A percentile compares a stretch with the other conserved stretches of the same genome.
Evolutionary conservation across 2,113 vertebrate genomes (phyloP).

Genomic region (Pycnonotus jocosus): DNA sequence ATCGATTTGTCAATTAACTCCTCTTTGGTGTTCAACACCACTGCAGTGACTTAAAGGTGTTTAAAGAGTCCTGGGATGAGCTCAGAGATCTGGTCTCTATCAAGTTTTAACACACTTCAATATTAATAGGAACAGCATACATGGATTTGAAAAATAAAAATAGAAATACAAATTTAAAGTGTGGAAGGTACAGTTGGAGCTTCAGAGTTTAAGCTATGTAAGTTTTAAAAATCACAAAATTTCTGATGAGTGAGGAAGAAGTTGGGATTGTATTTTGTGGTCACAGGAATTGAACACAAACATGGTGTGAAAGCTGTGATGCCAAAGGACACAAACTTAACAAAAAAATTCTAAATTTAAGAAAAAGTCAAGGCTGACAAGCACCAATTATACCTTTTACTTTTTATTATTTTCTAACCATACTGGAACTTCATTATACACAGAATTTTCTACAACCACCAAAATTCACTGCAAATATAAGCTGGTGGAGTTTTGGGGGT

Average conservation of each 20-base stretch:
- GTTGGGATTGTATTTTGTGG: background rate
- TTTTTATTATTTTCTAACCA: background rate
- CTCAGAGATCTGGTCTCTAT: background rate
- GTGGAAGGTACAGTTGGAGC: background rate
- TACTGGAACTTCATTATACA: background rate
- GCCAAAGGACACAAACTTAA: background rate
- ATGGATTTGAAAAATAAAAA: background rate
- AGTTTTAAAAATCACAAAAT: background rate
- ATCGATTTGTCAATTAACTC: background rate
- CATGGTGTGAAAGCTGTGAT: background rate
- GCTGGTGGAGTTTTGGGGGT: background rate
- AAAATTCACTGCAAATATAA: background rate
- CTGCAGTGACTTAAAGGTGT: background rate
- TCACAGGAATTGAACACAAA: background rate
- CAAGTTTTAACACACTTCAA: background rate
- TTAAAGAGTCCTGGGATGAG: background rate
- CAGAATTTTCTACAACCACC: background rate
- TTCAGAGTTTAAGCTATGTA: background rate
- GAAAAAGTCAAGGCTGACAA: background rate
- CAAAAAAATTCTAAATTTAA: background rate
- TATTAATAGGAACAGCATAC: background rate
- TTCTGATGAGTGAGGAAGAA: background rate
- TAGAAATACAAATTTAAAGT: background rate
- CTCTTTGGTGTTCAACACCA: background rate
- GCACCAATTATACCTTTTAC: background rate